Evolutionary conservation across 2,888 invertebrate species (phyloP).

Genomic region (Drosophila aldrichi): DNA sequence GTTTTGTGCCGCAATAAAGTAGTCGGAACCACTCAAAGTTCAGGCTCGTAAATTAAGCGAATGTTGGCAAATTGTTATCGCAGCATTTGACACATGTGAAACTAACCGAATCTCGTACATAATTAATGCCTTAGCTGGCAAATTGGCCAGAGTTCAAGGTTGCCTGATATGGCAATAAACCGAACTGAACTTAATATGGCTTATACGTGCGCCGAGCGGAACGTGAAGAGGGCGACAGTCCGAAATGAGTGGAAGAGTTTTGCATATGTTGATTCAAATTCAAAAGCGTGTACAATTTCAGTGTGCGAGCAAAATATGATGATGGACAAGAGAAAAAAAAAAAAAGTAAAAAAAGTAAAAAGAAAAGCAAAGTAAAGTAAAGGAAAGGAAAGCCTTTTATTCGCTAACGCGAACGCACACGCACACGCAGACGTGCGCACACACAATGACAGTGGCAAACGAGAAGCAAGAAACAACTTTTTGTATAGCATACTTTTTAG

Average conservation of each 20-base stretch:
- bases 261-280: slow-evolving; percentile 45
- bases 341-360: not conserved
- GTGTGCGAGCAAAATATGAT: slow-evolving; percentile 47
- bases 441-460: slow-evolving; percentile 40
- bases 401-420: slow-evolving; percentile 13
- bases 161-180: slow-evolving; percentile 36
- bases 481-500: slow-evolving; percentile 64
- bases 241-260: slow-evolving; percentile 43
- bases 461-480: slow-evolving; percentile 53
- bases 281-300: slow-evolving; percentile 34
- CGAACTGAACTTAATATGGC: slow-evolving; percentile 17
- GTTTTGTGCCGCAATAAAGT: slow-evolving; percentile 34
- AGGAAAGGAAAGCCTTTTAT: slow-evolving; percentile 30
- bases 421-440: slow-evolving; percentile 11
- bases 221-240: slow-evolving; percentile 12
- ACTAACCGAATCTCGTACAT: slow-evolving; percentile 58
- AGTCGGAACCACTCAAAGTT: slow-evolving; percentile 13
- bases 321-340: slow-evolving; percentile 2
- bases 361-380: too few species aligned
- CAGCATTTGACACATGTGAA: slow-evolving; percentile 60
- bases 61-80: slow-evolving; percentile 72
- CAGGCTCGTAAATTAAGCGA: slow-evolving; percentile 68
- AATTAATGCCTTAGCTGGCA: slow-evolving; percentile 60
- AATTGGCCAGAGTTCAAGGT: slow-evolving; percentile 53
- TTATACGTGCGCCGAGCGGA: slow-evolving; percentile 1